A percentile compares a stretch with the other conserved stretches of the same genome.
Conservation (phyloP, 1,140 invertebrate genomes). For the Cheumatopsyche charites region DNA sequence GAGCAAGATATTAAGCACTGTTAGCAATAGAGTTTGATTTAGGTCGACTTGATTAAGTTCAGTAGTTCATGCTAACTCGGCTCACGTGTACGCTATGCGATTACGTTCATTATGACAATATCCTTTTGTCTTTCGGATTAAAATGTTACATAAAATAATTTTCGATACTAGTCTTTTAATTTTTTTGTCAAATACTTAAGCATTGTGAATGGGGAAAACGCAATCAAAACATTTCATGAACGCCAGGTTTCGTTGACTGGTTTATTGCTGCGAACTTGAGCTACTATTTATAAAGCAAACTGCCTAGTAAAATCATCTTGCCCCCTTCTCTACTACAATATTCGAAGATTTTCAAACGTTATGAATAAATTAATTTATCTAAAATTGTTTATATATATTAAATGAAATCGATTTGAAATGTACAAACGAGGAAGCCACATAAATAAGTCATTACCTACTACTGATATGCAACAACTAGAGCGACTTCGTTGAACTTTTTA, state of each 20-base stretch:
- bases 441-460: too few species aligned
- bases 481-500: too few species aligned
- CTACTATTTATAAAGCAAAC: slow-evolving; percentile 27
- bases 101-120: too few species aligned
- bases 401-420: background rate
- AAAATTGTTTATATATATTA: background rate
- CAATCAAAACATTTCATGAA: too few species aligned
- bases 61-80: background rate
- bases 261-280: slow-evolving; percentile 27
- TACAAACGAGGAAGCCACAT: background rate
- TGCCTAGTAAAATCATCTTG: slow-evolving; percentile 18
- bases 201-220: background rate
- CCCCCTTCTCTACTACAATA: slow-evolving; percentile 7
- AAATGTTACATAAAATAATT: too few species aligned
- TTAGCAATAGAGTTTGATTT: background rate
- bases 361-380: background rate
- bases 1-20: too few species aligned
- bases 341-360: background rate
- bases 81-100: slow-evolving; percentile 1
- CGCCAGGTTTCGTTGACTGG: background rate
- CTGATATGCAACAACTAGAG: too few species aligned
- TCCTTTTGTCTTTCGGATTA: too few species aligned
- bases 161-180: too few species aligned
- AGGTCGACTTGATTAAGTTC: slow-evolving; percentile 21
- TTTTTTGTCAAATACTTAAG: background rate